A percentile compares a stretch with the other conserved stretches of the same genome.
These are phyloP conservation scores for Apodemia hepburni DNA, from an alignment of 2,888 invertebrate species.

Conservation along the genomic window DNA sequence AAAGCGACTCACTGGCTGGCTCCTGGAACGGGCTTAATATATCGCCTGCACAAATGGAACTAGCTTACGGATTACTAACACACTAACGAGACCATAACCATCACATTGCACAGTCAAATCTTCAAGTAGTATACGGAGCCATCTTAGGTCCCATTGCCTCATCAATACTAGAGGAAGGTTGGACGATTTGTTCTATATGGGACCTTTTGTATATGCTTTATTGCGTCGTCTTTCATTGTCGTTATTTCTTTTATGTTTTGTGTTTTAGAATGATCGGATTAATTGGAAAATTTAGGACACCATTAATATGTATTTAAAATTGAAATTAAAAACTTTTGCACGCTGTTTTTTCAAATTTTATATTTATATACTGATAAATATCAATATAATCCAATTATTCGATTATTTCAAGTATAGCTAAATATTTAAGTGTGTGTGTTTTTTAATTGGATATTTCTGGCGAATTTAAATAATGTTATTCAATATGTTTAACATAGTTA, in stretches of 20 bases:
- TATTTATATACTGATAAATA: not conserved
- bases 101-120: conserved; percentile 63
- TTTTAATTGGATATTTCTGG: no score
- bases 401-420: not conserved
- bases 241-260: conserved; percentile 20
- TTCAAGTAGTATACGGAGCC: conserved; percentile 68
- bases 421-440: not conserved
- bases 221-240: conserved; percentile 41
- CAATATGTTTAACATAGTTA: no score
- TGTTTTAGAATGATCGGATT: not conserved
- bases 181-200: conserved; percentile 51
- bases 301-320: not conserved
- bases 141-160: conserved; percentile 64
- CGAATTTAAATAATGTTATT: no score
- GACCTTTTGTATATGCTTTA: conserved; percentile 45
- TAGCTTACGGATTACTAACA: conserved; percentile 69
- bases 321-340: not conserved
- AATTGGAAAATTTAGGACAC: not conserved
- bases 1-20: conserved; percentile 64
- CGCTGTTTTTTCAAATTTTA: not conserved
- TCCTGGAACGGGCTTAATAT: conserved; percentile 71
- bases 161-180: conserved; percentile 61
- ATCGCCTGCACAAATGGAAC: conserved; percentile 74
- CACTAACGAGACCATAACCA: conserved; percentile 49
- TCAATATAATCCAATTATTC: not conserved